phyloP scores from a whole-genome alignment of 2,888 invertebrate genomes.

The Peribatodes rhomboidaria region DNA sequence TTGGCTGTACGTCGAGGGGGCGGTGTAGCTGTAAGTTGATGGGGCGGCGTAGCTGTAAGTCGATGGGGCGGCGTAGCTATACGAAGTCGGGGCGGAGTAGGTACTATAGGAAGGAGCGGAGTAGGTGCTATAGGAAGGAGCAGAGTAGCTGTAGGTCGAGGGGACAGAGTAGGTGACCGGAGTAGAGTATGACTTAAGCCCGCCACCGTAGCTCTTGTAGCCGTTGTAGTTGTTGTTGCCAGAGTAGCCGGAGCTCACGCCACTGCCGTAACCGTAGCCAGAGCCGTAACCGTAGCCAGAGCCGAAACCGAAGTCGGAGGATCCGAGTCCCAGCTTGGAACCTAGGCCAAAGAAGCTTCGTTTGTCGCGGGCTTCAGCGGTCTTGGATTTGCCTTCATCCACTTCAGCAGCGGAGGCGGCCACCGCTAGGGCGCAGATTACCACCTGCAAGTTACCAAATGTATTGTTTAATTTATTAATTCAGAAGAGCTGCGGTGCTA shows the following conservation, averaged over 20 bases:
- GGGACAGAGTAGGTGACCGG: slow-evolving; percentile 24
- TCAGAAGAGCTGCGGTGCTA: not conserved
- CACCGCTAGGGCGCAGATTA: slow-evolving; percentile 52
- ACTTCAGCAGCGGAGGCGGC: slow-evolving; percentile 43
- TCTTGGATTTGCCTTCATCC: slow-evolving; percentile 37
- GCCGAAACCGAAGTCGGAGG: slow-evolving; percentile 22
- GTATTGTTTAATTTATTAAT: not conserved
- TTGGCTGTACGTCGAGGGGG: slow-evolving; percentile 28
- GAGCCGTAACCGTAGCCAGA: slow-evolving; percentile 23
- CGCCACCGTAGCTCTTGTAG: slow-evolving; percentile 3
- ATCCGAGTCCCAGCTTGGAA: slow-evolving; percentile 25
- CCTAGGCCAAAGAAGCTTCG: slow-evolving; percentile 58
- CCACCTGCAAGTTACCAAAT: slow-evolving; percentile 44
- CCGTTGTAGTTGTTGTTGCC: slow-evolving; percentile 23
- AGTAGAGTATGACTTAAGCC: not conserved
- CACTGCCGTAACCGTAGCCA: slow-evolving; percentile 27
- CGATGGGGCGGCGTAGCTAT: slow-evolving; percentile 18
- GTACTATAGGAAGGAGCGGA: not conserved
- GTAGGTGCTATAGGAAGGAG: slow-evolving; percentile 24
- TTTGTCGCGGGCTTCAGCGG: slow-evolving; percentile 57
- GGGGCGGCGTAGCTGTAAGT: slow-evolving; percentile 26
- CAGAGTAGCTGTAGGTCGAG: slow-evolving; percentile 22
- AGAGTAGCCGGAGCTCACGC: slow-evolving; percentile 29
- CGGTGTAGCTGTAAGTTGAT: slow-evolving; percentile 36
- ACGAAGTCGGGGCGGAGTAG: slow-evolving; percentile 9